Conservation (phyloP, 2,113 vertebrate species). For the Scortum barcoo region DNA sequence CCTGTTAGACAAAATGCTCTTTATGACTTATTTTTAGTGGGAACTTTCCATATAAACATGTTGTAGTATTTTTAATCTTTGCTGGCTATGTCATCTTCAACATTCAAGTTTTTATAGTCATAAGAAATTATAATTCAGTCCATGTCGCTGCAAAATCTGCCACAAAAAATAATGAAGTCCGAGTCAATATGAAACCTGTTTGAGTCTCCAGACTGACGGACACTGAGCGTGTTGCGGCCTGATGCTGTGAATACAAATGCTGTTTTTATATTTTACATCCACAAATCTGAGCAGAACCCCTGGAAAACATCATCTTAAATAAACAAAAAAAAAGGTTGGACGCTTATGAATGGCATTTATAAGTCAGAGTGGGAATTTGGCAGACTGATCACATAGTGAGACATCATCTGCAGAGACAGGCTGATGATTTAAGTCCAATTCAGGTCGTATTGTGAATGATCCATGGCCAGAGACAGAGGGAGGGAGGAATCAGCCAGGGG, state of each 20-base stretch:
- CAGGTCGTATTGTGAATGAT: conserved; percentile 16
- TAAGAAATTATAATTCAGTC: conserved; percentile 11
- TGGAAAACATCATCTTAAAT: neutral
- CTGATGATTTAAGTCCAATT: conserved; percentile 27
- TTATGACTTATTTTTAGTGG: neutral
- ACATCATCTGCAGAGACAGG: conserved; percentile 31
- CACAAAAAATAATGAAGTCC: conserved; percentile 7
- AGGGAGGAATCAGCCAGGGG: conserved; percentile 13
- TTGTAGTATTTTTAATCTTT: neutral
- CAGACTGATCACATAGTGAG: conserved; percentile 4
- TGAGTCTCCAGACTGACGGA: conserved; percentile 30
- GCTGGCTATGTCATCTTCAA: neutral
- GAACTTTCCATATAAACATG: conserved; percentile 4
- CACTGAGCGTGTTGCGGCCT: conserved; percentile 6
- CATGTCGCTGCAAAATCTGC: neutral
- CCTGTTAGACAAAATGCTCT: neutral
- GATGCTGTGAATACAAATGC: conserved; percentile 49
- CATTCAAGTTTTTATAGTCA: neutral
- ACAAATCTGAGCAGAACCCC: conserved; percentile 6
- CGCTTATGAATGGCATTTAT: conserved; percentile 6
- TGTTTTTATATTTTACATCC: conserved; percentile 31
- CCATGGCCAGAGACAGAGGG: neutral
- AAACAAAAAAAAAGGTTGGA: neutral
- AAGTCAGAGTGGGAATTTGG: conserved; percentile 7
- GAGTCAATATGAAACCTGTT: conserved; percentile 20